Evolutionary conservation across 2,113 vertebrate species (phyloP).

Genomic region (Upupa epops): DNA sequence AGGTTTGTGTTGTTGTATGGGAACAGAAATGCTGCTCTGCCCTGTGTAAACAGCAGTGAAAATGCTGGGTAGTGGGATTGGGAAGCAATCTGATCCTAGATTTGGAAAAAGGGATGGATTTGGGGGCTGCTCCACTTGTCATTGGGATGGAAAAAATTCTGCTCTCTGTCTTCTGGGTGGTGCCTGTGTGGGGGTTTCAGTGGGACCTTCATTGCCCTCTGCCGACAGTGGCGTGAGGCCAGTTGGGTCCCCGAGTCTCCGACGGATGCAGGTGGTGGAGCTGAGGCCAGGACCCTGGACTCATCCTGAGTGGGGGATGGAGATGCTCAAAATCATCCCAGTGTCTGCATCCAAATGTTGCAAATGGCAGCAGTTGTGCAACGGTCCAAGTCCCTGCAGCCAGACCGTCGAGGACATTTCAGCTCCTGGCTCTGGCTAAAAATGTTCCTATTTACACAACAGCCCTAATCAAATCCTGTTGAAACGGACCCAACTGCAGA

Average conservation of each 20-base stretch:
- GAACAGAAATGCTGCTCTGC: neutral
- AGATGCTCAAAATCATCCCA: neutral
- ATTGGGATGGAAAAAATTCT: neutral
- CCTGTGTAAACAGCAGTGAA: neutral
- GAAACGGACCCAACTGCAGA: neutral
- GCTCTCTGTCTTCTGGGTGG: conserved; percentile 1
- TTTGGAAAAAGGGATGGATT: conserved; percentile 36
- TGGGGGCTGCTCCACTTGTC: conserved; percentile 40
- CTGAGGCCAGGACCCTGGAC: neutral
- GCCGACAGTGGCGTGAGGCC: neutral
- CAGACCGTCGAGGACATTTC: neutral
- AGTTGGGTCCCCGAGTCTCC: neutral
- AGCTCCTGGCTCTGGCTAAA: neutral
- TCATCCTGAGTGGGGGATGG: neutral
- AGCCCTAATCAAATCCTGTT: neutral
- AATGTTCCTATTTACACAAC: neutral
- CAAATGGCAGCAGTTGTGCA: neutral
- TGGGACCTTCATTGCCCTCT: conserved; percentile 58
- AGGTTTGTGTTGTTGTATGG: neutral
- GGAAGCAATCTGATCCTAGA: neutral
- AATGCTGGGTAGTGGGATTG: neutral
- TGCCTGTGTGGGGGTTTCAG: neutral
- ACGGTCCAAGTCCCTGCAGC: neutral
- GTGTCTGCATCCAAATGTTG: neutral
- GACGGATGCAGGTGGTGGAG: neutral